Percentiles rank a stretch among this genome's conserved stretches.
phyloP scores from a whole-genome alignment of 2,888 invertebrate species.

The Chouioia cunea region DNA sequence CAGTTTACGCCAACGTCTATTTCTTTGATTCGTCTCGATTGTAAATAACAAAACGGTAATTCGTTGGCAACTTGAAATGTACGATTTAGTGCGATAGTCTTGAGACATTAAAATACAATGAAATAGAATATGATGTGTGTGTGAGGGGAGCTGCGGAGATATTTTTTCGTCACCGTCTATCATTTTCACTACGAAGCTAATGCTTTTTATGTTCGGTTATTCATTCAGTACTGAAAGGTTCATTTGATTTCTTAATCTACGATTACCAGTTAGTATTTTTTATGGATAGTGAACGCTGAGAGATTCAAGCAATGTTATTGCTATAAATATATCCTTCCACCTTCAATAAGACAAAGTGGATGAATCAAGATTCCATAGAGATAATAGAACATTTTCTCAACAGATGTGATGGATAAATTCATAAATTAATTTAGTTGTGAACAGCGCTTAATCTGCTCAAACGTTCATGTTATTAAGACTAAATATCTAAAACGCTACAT shows the following conservation, averaged over 20 bases:
- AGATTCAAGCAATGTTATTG: slow-evolving; percentile 7
- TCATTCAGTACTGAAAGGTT: slow-evolving; percentile 55
- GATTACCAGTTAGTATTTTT: slow-evolving; percentile 61
- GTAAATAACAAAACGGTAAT: slow-evolving; percentile 13
- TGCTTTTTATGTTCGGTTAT: neutral
- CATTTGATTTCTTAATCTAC: slow-evolving; percentile 61
- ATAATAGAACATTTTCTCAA: too few relatives aligned
- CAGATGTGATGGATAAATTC: too few relatives aligned
- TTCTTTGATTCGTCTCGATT: slow-evolving; percentile 30
- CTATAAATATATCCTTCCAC: too few relatives aligned
- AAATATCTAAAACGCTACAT: slow-evolving; percentile 60
- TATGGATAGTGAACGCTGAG: slow-evolving; percentile 56
- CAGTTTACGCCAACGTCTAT: slow-evolving; percentile 57
- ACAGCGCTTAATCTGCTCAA: slow-evolving; percentile 47
- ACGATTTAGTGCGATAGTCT: slow-evolving; percentile 11
- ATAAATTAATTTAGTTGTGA: neutral
- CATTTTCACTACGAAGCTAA: slow-evolving; percentile 11
- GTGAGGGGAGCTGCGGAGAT: slow-evolving; percentile 58
- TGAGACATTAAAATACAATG: slow-evolving; percentile 19
- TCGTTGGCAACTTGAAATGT: slow-evolving; percentile 20
- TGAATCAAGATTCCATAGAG: too few relatives aligned
- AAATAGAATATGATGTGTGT: slow-evolving; percentile 58
- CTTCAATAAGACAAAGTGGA: too few relatives aligned
- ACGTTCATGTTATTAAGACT: slow-evolving; percentile 59
- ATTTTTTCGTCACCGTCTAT: slow-evolving; percentile 7